Evolutionary conservation across 2,888 invertebrate genomes (phyloP).

Genomic region (Patella ulyssiponensis): DNA sequence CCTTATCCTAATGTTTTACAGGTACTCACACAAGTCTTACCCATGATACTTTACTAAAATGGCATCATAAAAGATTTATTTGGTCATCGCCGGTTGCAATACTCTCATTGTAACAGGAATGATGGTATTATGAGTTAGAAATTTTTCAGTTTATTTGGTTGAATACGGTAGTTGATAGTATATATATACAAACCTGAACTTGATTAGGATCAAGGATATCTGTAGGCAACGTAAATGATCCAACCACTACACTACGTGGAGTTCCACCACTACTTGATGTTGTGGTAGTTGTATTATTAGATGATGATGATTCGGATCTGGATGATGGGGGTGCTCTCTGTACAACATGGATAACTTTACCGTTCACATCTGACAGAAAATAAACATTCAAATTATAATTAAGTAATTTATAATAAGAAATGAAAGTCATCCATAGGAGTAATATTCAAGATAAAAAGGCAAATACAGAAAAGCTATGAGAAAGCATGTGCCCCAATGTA

Average conservation of each 20-base stretch:
- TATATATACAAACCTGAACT: slow-evolving; percentile 60
- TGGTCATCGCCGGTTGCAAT: too few relatives aligned
- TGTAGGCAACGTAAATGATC: slow-evolving; percentile 70
- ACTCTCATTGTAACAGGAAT: too few relatives aligned
- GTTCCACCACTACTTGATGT: slow-evolving; percentile 73
- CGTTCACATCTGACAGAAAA: slow-evolving; percentile 80
- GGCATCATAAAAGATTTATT: too few relatives aligned
- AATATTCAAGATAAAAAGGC: not conserved
- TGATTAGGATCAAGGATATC: slow-evolving; percentile 67
- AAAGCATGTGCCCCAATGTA: not conserved
- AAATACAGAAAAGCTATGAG: not conserved
- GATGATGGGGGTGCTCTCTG: slow-evolving; percentile 84
- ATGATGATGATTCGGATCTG: slow-evolving; percentile 34
- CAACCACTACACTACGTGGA: slow-evolving; percentile 75
- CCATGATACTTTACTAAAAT: not conserved
- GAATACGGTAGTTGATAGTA: slow-evolving; percentile 16
- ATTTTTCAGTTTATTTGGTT: too few relatives aligned
- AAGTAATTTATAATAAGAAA: too few relatives aligned
- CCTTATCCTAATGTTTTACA: too few relatives aligned
- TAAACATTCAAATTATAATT: not conserved
- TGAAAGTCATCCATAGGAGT: not conserved
- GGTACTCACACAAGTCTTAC: not conserved
- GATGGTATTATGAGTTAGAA: too few relatives aligned
- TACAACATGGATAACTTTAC: slow-evolving; percentile 93
- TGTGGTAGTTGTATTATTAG: slow-evolving; percentile 23